These are phyloP conservation scores for Leptoclinus maculatus DNA, from an alignment of 2,797 vertebrate genomes.

Conservation along the genomic window DNA sequence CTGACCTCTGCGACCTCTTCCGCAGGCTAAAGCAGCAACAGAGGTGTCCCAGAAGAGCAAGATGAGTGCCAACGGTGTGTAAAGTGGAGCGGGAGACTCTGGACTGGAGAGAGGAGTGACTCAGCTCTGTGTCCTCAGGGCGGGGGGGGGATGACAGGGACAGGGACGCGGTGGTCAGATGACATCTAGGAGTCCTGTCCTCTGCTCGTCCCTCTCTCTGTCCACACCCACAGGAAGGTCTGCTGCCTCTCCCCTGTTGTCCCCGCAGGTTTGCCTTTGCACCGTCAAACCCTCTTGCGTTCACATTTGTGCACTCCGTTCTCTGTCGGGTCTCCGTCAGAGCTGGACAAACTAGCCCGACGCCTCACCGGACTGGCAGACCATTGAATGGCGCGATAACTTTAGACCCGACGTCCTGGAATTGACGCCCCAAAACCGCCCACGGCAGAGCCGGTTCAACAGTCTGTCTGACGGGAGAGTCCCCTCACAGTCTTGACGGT, in stretches of 20 bases:
- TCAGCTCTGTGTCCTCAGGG: background rate
- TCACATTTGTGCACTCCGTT: constrained; percentile 43
- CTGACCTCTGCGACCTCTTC: constrained; percentile 8
- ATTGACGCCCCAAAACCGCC: background rate
- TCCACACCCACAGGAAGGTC: constrained; percentile 12
- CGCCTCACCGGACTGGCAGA: constrained; percentile 13
- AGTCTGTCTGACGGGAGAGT: constrained; percentile 8
- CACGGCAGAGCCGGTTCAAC: constrained; percentile 4
- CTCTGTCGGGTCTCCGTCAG: background rate
- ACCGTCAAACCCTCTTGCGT: background rate
- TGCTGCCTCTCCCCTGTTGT: background rate
- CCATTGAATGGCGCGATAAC: constrained; percentile 3
- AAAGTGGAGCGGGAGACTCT: constrained; percentile 44
- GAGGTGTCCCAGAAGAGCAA: constrained; percentile 84
- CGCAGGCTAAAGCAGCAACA: constrained; percentile 84
- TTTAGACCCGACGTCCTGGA: constrained; percentile 18
- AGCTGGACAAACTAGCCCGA: constrained; percentile 19
- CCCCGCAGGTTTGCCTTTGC: background rate
- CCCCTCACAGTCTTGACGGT: constrained; percentile 25
- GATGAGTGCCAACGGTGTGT: constrained; percentile 85
- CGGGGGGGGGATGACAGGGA: background rate
- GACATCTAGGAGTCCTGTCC: constrained; percentile 1
- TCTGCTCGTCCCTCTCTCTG: background rate
- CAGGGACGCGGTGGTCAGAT: background rate
- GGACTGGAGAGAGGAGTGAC: constrained; percentile 17